Evolutionary conservation across 2,797 vertebrate species (phyloP), one percentile per base, ranked within the genome.

Genomic region (Emydoidea blandingii): DNA sequence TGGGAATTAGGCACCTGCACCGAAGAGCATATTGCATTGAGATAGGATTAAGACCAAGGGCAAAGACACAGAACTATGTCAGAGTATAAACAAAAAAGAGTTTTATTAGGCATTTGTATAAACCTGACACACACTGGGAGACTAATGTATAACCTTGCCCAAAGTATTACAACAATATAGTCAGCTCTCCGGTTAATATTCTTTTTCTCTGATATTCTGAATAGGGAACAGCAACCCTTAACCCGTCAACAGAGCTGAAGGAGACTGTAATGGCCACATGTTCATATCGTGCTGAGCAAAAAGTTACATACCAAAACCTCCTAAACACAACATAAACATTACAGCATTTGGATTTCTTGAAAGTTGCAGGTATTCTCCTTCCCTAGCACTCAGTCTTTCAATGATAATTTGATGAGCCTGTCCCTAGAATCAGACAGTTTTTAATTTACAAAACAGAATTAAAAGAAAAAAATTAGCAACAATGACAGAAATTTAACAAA

Each of bases 61-160:
- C 65, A 78, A 31, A 34, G 5, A 68, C 68, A 83, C 14, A 49
- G 90, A 85, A 57, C 29, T 27, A 94, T 93, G 78, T 49, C 91
- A 81, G 53, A 79, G 49, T 31, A 82, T 37, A 76, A 62, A 12
- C 34, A 65, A 85, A 74, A 31, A 29, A 3, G 78, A 78, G 53
- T 15, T 97, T 95, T 95, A 95, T 94, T 96, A 47, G 83, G 89
- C 81, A 95, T 93, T 88, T 82, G 86, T 88, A 95, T 83, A 93
- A 83, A 21, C 76, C 81, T 52, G 89, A 94, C 90, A 96, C 86
- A 95, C 57, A 18, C n/a, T 83, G 87, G 80, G 62, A 68, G 86
- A 91, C 91, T 9, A 74, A 94, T n/a, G 4, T 65, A 83, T 6
- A 0, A 29, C 16, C 15, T 65, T 34, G 85, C 86, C 89, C 65